Evolutionary conservation across 2,113 vertebrate genomes (phyloP).

Genomic region (Arothron firmamentum): DNA sequence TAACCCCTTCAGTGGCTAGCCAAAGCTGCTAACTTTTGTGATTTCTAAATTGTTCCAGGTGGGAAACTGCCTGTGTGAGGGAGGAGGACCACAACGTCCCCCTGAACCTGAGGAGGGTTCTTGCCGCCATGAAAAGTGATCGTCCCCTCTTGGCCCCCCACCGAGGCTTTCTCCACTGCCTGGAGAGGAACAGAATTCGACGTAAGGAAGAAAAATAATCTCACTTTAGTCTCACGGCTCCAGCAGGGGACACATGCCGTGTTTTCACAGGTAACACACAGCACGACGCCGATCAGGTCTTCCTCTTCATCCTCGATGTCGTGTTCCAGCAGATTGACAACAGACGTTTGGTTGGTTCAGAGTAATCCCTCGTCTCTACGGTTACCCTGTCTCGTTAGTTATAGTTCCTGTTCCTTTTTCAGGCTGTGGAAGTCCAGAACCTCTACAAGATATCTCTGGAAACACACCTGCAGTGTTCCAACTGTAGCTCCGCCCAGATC

Average conservation of each 20-base stretch:
- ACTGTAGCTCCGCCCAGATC: slow-evolving; percentile 37
- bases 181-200: slow-evolving; percentile 58
- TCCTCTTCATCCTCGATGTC: slow-evolving; percentile 66
- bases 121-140: slow-evolving; percentile 52
- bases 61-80: slow-evolving; percentile 23
- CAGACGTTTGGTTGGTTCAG: slow-evolving; percentile 49
- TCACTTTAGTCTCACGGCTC: background rate
- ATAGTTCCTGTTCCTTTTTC: background rate
- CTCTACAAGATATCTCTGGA: slow-evolving; percentile 67
- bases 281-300: slow-evolving; percentile 75
- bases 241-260: background rate
- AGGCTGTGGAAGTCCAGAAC: slow-evolving; percentile 64
- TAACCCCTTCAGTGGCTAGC: too few relatives aligned
- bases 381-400: background rate
- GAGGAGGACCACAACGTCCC: slow-evolving; percentile 31
- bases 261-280: slow-evolving; percentile 48
- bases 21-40: background rate
- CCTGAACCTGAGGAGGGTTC: slow-evolving; percentile 51
- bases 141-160: slow-evolving; percentile 33
- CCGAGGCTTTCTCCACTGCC: slow-evolving; percentile 52
- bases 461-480: slow-evolving; percentile 47
- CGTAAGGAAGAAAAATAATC: slow-evolving; percentile 41
- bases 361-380: background rate
- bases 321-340: slow-evolving; percentile 63
- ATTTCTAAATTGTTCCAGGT: slow-evolving; percentile 49